Evolutionary conservation across 2,797 vertebrate species (phyloP).

Genomic region (Scolopax bukidnonensis): DNA sequence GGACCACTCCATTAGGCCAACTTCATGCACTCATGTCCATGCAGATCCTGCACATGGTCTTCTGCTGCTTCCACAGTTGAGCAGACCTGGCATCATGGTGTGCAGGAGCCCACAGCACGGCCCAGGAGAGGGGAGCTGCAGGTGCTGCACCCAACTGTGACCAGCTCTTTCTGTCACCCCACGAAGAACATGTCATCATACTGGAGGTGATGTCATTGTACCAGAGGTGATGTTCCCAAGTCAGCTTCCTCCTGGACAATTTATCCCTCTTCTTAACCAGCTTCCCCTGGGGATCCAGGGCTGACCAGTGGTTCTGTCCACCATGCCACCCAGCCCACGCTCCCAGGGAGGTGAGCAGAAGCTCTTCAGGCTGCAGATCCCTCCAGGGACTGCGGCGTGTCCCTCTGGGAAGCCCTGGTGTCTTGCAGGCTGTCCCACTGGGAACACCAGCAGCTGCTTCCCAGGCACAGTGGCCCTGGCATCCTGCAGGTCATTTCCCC

Average conservation of each 20-base stretch:
- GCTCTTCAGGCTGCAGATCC: not conserved
- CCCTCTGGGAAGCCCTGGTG: rapidly evolving
- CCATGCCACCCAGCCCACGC: not conserved
- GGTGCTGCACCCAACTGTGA: rapidly evolving
- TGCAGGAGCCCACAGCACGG: rapidly evolving
- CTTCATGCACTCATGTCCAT: rapidly evolving
- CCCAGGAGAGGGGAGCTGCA: not conserved
- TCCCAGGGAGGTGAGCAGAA: not conserved
- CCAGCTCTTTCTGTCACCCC: rapidly evolving
- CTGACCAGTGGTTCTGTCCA: not conserved
- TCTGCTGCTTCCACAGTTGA: not conserved
- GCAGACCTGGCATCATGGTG: rapidly evolving
- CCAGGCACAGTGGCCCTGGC: rapidly evolving
- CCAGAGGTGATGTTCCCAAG: not conserved
- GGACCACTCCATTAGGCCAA: rapidly evolving
- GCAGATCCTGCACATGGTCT: rapidly evolving
- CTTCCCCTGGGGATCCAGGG: rapidly evolving
- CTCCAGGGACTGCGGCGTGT: rapidly evolving
- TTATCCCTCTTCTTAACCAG: not conserved
- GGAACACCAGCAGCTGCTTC: not conserved
- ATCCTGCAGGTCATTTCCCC: not conserved
- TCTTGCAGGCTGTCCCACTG: not conserved
- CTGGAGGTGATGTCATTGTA: not conserved
- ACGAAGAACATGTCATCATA: rapidly evolving
- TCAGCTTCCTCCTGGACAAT: not conserved